Conservation (phyloP, 2,113 vertebrate genomes). For the Sula dactylatra region DNA sequence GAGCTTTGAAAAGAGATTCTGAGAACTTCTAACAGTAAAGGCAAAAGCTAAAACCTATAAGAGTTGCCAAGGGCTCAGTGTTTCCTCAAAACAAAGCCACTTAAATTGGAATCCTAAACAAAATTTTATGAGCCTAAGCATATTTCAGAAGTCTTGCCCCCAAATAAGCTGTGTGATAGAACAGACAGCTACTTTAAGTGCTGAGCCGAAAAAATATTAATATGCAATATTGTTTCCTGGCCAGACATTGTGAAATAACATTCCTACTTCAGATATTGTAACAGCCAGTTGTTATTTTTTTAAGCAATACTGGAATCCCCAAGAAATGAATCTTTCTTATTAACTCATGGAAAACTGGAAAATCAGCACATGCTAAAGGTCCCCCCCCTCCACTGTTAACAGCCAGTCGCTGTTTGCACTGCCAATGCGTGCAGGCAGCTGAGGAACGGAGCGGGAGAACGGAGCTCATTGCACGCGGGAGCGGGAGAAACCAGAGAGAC, state of each 20-base stretch:
- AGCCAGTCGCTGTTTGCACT: not conserved
- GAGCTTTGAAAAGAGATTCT: not conserved
- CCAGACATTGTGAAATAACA: conserved; percentile 35
- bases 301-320: conserved; percentile 5
- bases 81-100: not conserved
- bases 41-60: not conserved
- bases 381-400: not conserved
- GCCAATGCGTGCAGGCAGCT: accelerated
- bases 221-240: not conserved
- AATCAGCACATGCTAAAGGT: not conserved
- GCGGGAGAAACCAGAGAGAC: not conserved
- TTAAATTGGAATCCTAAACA: not conserved
- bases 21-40: not conserved
- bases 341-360: conserved; percentile 25
- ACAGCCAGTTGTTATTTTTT: not conserved
- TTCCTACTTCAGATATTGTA: not conserved
- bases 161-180: not conserved
- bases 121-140: not conserved
- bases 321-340: not conserved
- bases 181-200: not conserved
- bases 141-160: not conserved
- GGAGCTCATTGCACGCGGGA: accelerated
- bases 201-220: not conserved
- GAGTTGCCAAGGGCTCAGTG: not conserved
- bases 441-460: not conserved